Conservation (phyloP, 2,888 invertebrate species). For the Amblyjoppa fuscipennis region DNA sequence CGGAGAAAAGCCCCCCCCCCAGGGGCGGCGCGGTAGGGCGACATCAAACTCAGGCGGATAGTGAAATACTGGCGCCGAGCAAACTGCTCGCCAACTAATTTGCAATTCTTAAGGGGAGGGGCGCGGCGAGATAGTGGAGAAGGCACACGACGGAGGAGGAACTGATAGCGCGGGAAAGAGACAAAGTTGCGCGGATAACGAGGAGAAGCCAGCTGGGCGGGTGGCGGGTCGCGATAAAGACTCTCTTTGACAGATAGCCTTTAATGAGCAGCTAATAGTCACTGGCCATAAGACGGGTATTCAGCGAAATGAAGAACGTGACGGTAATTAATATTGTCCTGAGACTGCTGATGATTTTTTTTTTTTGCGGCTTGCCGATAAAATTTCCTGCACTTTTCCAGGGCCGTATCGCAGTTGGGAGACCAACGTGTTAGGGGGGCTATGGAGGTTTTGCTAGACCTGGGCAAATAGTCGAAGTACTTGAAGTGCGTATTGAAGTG, state of each 20-base stretch:
- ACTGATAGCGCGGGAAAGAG: conserved; percentile 3
- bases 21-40: conserved; percentile 20
- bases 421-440: too few relatives aligned
- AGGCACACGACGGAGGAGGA: neutral
- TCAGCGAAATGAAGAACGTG: conserved; percentile 30
- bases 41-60: conserved; percentile 7
- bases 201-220: neutral
- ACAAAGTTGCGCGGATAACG: neutral
- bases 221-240: conserved; percentile 15
- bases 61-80: conserved; percentile 18
- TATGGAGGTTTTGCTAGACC: too few relatives aligned
- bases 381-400: neutral
- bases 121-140: conserved; percentile 32
- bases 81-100: conserved; percentile 66
- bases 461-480: too few relatives aligned
- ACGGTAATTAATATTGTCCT: conserved; percentile 39
- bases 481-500: too few relatives aligned
- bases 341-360: neutral
- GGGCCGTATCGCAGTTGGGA: too few relatives aligned
- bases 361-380: neutral
- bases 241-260: conserved; percentile 42
- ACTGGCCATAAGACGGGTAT: conserved; percentile 10
- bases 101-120: conserved; percentile 66
- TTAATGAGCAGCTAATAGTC: conserved; percentile 63
- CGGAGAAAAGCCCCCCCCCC: neutral